Evolutionary conservation across 2,888 invertebrate genomes (phyloP), one percentile per base, ranked within the genome.

Genomic region (Xiphydria camelus): DNA sequence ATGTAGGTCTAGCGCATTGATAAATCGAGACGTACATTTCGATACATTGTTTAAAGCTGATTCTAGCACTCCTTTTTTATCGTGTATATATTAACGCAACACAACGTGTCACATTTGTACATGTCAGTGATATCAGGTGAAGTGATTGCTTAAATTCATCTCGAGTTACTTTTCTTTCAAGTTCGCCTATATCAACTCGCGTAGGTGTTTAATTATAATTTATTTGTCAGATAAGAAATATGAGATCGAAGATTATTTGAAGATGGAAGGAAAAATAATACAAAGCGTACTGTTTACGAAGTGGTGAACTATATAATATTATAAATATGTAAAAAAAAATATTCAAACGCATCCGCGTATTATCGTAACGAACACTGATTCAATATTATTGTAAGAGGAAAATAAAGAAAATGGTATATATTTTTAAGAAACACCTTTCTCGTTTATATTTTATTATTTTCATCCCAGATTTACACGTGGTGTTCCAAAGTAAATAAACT

Each of bases 401-500:
- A 66, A 66, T 61, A 66, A 70, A 65, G 57, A 60, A 60, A 68
- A 61, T 62, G 65, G 61, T 64, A 68, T 70, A 70, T 68, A 70
- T 71, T 70, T 70, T 68, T 66, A 68, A 65, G 58, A 67, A 63
- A 56, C 51, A 49, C 47, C 48, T 47, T 45, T 49, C 48, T 47
- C 42, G 49, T 54, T 55, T 35, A 41, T 47, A 41, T 55, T 57
- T 50, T 49, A 59, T 55, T 58, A 38, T 46, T 47, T 53, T 51
- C n/a, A n/a, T n/a, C n/a, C n/a, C n/a, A n/a, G n/a, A n/a, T n/a
- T n/a, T n/a, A n/a, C n/a, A n/a, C n/a, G n/a, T n/a, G n/a, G n/a
- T n/a, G n/a, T n/a, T n/a, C n/a, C n/a, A n/a, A n/a, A n/a, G n/a
- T n/a, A n/a, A n/a, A n/a, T n/a, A n/a, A n/a, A n/a, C n/a, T n/a